Conservation (phyloP, 2,113 vertebrate genomes). For the Ploceus nigricollis region DNA sequence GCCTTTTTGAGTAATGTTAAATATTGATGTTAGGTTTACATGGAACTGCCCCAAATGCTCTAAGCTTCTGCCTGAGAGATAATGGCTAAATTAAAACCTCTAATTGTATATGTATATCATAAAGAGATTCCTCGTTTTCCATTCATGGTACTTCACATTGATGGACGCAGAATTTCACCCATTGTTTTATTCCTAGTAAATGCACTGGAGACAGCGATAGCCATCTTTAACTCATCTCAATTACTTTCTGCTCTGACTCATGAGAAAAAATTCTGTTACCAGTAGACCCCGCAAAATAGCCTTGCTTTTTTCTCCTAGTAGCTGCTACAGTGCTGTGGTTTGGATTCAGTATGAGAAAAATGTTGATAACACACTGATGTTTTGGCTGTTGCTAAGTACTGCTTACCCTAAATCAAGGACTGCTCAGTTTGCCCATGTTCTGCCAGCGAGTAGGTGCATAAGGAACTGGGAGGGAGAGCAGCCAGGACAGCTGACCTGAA, state of each 20-base stretch:
- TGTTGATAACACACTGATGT: background rate
- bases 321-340: background rate
- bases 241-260: background rate
- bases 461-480: background rate
- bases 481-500: background rate
- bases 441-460: accelerated
- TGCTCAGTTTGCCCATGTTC: background rate
- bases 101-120: background rate
- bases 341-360: background rate
- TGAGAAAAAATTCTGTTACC: background rate
- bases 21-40: background rate
- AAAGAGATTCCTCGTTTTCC: background rate
- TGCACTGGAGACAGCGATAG: background rate
- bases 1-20: background rate
- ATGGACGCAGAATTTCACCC: background rate
- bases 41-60: background rate
- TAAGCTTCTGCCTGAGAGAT: background rate
- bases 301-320: background rate
- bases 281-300: accelerated
- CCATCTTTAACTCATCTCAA: background rate
- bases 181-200: background rate
- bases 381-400: background rate
- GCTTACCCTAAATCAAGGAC: background rate
- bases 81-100: background rate
- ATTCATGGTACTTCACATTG: background rate